These are phyloP conservation scores for Chauna torquata DNA, from an alignment of 2,113 vertebrate genomes.

Conservation along the genomic window DNA sequence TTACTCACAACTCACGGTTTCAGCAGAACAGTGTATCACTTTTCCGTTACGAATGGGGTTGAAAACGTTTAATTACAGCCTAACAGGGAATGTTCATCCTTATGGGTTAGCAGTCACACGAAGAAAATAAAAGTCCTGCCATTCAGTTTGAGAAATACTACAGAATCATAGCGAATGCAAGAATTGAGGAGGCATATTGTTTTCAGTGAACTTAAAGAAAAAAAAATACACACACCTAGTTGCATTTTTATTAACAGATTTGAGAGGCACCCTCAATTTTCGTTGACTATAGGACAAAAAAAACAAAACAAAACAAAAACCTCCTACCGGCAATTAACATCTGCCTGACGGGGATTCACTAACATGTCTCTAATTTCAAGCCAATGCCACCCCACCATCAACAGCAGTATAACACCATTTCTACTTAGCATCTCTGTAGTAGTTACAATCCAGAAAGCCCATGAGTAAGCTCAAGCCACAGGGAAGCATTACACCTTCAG, in stretches of 20 bases:
- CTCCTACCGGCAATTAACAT: background rate
- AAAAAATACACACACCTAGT: background rate
- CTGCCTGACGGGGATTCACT: background rate
- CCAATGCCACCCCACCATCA: rapidly evolving
- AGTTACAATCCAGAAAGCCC: background rate
- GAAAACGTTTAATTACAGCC: background rate
- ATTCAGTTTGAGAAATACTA: background rate
- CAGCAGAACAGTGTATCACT: background rate
- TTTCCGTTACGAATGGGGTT: background rate
- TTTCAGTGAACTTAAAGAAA: background rate
- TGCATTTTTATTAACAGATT: background rate
- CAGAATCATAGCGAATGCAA: background rate
- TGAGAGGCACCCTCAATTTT: background rate
- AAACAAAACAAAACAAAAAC: background rate
- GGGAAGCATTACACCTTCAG: background rate
- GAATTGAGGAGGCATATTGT: background rate
- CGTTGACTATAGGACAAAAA: background rate
- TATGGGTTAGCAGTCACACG: background rate
- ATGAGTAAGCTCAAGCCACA: background rate
- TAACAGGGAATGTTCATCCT: background rate
- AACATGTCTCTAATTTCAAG: background rate
- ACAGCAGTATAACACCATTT: background rate
- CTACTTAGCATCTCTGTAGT: background rate
- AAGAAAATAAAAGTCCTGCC: background rate
- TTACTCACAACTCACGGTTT: background rate